Percentiles rank a stretch among this genome's conserved stretches.
Evolutionary conservation across 2,888 invertebrate species (phyloP).

Genomic region (Unio pictorum): DNA sequence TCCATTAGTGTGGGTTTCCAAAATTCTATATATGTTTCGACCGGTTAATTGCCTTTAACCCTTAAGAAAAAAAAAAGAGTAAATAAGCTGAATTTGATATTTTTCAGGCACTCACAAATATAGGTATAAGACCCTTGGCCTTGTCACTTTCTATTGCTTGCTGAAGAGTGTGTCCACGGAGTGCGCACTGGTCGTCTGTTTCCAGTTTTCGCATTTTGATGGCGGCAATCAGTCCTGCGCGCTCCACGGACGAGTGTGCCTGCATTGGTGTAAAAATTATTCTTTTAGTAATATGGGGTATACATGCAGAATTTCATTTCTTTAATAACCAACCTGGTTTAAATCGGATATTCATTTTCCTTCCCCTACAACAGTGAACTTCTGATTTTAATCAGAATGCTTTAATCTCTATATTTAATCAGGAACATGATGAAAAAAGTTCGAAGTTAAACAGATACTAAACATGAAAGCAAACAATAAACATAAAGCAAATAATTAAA

Average conservation of each 20-base stretch:
- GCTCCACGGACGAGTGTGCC: conserved; percentile 70
- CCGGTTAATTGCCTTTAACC: no score
- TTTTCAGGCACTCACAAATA: conserved; percentile 60
- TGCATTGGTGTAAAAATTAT: conserved; percentile 51
- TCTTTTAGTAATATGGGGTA: background rate
- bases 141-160: conserved; percentile 61
- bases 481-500: no score
- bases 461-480: no score
- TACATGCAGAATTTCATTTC: background rate
- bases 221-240: conserved; percentile 64
- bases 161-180: conserved; percentile 55
- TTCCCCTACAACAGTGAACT: background rate
- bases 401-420: background rate
- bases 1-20: no score
- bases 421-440: no score
- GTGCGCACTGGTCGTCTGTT: conserved; percentile 54
- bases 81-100: background rate
- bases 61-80: background rate
- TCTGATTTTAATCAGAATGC: no score
- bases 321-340: background rate
- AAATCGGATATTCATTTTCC: background rate
- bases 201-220: conserved; percentile 60
- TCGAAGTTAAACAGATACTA: no score
- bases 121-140: conserved; percentile 67
- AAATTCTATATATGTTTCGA: no score